Evolutionary conservation across 2,888 invertebrate species (phyloP).

Genomic region (Galeopsomyia nigrocyanea): DNA sequence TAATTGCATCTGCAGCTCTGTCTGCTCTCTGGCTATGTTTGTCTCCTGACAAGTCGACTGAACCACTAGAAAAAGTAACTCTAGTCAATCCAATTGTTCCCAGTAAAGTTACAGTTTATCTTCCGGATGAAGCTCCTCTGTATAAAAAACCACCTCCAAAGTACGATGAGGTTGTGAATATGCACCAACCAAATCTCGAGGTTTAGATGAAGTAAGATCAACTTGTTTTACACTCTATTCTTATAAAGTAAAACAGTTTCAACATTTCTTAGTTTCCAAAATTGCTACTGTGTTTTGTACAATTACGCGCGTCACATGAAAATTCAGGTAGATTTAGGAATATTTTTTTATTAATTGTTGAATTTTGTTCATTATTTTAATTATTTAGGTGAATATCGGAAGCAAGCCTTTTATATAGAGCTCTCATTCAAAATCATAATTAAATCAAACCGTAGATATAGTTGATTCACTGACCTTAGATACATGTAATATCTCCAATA

Average conservation of each 20-base stretch:
- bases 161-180: slow-evolving; percentile 53
- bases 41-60: slow-evolving; percentile 52
- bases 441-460: slow-evolving; percentile 18
- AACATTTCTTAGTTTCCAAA: no score
- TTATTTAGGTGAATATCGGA: no score
- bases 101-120: slow-evolving; percentile 53
- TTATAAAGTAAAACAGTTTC: no score
- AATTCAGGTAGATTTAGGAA: no score
- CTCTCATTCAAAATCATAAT: slow-evolving; percentile 28
- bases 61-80: slow-evolving; percentile 52
- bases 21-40: slow-evolving; percentile 57
- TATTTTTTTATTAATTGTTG: no score
- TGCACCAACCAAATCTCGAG: slow-evolving; percentile 34
- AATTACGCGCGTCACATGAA: no score
- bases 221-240: no score
- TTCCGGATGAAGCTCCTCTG: slow-evolving; percentile 59
- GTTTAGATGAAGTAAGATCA: slow-evolving; percentile 24
- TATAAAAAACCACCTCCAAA: slow-evolving; percentile 59
- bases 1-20: slow-evolving; percentile 53
- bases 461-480: slow-evolving; percentile 20
- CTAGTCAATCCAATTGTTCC: slow-evolving; percentile 45
- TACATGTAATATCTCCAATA: slow-evolving; percentile 23
- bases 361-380: no score
- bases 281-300: no score
- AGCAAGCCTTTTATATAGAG: slow-evolving; percentile 6